These are phyloP conservation scores for Polyploca ridens DNA, from an alignment of 2,888 invertebrate species.

Conservation along the genomic window DNA sequence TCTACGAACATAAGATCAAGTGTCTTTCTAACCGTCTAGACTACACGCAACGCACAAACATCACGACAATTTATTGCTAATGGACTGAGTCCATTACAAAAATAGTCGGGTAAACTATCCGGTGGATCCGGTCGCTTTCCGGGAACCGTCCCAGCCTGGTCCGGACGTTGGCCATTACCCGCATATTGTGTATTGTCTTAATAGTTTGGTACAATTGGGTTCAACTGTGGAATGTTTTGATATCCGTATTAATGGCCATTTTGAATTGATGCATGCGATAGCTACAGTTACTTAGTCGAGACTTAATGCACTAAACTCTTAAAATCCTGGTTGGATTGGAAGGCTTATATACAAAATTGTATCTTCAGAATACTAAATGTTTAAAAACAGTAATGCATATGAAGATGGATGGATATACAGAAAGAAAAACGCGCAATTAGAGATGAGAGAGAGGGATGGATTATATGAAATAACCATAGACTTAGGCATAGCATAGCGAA, in stretches of 20 bases:
- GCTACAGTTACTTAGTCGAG: too few relatives aligned
- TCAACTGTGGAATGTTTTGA: constrained; percentile 34
- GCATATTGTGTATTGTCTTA: constrained; percentile 35
- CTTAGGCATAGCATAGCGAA: too few relatives aligned
- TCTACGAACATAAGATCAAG: not conserved
- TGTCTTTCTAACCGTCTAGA: constrained; percentile 18
- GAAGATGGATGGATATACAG: too few relatives aligned
- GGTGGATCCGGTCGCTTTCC: constrained; percentile 42
- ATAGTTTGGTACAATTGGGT: constrained; percentile 42
- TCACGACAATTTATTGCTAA: constrained; percentile 58
- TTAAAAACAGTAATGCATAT: too few relatives aligned
- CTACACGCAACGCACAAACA: constrained; percentile 35
- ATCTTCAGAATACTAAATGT: too few relatives aligned
- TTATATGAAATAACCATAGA: too few relatives aligned
- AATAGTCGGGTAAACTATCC: constrained; percentile 48
- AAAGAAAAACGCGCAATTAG: too few relatives aligned
- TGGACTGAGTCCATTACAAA: constrained; percentile 72
- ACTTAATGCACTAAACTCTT: too few relatives aligned
- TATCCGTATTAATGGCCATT: constrained; percentile 10
- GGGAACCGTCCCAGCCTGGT: constrained; percentile 28
- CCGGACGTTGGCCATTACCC: constrained; percentile 35
- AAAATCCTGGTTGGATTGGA: too few relatives aligned
- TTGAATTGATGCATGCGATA: not conserved
- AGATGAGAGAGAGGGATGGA: too few relatives aligned
- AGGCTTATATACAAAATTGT: too few relatives aligned